Percentiles rank a stretch among this genome's conserved stretches.
Evolutionary conservation across 2,113 vertebrate genomes (phyloP).

Genomic region (Platichthys flesus): DNA sequence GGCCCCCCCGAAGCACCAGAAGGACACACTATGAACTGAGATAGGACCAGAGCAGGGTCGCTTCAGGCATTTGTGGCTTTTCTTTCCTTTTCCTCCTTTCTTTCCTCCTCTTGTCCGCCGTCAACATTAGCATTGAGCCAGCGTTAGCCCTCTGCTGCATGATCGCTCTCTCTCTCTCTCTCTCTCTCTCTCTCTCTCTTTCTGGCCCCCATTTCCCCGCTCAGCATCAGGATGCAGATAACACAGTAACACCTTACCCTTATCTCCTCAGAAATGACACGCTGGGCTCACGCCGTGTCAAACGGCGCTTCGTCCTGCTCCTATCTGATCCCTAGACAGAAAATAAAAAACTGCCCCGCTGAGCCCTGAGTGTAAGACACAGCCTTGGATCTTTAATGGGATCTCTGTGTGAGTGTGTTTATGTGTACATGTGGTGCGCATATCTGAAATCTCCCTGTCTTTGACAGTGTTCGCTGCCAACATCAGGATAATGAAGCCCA

Average conservation of each 20-base stretch:
- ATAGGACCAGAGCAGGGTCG: slow-evolving; percentile 48
- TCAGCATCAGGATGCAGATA: slow-evolving; percentile 72
- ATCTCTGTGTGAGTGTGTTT: slow-evolving; percentile 31
- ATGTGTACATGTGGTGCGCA: background rate
- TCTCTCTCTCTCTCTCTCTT: slow-evolving; percentile 53
- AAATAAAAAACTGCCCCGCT: slow-evolving; percentile 68
- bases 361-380: slow-evolving; percentile 65
- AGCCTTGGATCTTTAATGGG: slow-evolving; percentile 54
- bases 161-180: slow-evolving; percentile 45
- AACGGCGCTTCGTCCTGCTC: slow-evolving; percentile 62
- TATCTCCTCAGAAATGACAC: slow-evolving; percentile 79
- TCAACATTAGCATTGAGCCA: slow-evolving; percentile 69
- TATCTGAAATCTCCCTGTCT: slow-evolving; percentile 43
- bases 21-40: slow-evolving; percentile 55
- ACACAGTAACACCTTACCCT: slow-evolving; percentile 69
- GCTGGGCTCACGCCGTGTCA: slow-evolving; percentile 72
- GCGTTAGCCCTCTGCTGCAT: slow-evolving; percentile 56
- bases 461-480: slow-evolving; percentile 58
- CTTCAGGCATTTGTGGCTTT: slow-evolving; percentile 62
- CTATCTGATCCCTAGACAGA: slow-evolving; percentile 73
- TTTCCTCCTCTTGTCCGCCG: slow-evolving; percentile 28
- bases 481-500: slow-evolving; percentile 52
- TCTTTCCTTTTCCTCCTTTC: slow-evolving; percentile 30
- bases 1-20: slow-evolving; percentile 38
- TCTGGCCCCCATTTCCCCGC: slow-evolving; percentile 64